phyloP scores from a whole-genome alignment of 2,888 invertebrate species.

The Ichneumoninae sp. region DNA sequence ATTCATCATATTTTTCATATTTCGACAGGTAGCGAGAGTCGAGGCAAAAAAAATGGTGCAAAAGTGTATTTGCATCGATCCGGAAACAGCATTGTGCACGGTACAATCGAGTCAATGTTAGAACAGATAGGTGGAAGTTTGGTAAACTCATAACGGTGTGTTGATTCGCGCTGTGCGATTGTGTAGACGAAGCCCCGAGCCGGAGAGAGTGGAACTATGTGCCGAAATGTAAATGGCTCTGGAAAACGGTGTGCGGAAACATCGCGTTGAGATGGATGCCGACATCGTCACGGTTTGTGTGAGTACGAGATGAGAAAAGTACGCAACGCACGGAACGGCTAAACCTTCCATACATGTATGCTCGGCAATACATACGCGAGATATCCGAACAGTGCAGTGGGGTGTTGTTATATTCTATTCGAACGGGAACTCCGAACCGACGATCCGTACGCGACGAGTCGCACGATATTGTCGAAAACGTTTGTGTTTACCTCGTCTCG shows the following conservation, averaged over 20 bases:
- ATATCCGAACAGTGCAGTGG: not conserved
- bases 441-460: not conserved
- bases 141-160: not conserved
- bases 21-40: not conserved
- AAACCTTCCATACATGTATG: conserved; percentile 32
- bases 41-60: not conserved
- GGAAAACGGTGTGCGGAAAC: conserved; percentile 25
- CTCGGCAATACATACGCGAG: not conserved
- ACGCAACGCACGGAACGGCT: conserved; percentile 13
- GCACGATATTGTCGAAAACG: not conserved
- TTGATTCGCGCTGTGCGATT: not conserved
- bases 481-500: not conserved
- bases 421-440: not conserved
- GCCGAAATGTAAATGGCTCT: conserved; percentile 23
- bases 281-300: not conserved
- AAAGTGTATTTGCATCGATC: conserved; percentile 5
- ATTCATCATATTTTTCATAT: not conserved
- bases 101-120: conserved; percentile 5
- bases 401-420: not conserved
- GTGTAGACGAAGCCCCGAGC: conserved; percentile 17
- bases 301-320: conserved; percentile 1
- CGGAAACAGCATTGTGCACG: conserved; percentile 23
- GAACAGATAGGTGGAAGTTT: conserved; percentile 21
- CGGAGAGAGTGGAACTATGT: not conserved
- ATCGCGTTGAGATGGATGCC: conserved; percentile 6